Conservation (phyloP, 2,113 vertebrate species). For the Erythrocebus patas region DNA sequence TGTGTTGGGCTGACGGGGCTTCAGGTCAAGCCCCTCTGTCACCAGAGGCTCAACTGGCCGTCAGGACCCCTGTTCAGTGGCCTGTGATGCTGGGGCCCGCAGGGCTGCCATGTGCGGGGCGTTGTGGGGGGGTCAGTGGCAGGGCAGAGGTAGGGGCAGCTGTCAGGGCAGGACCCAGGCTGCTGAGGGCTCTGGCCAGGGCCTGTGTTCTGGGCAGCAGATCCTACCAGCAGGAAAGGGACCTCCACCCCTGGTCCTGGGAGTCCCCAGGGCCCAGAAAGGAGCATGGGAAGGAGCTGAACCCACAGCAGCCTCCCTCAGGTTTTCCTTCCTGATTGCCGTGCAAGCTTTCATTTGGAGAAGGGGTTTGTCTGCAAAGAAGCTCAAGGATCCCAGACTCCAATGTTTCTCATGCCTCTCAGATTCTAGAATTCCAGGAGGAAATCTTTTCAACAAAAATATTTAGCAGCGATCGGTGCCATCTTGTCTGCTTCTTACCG, state of each 20-base stretch:
- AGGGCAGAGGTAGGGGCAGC: background rate
- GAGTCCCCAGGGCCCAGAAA: background rate
- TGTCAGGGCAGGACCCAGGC: too few species aligned
- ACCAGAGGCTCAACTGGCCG: background rate
- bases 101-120: background rate
- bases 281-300: background rate
- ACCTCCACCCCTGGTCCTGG: background rate
- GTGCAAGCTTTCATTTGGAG: rapidly evolving
- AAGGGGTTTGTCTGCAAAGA: background rate
- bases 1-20: rapidly evolving
- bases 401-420: background rate
- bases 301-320: rapidly evolving
- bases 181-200: background rate
- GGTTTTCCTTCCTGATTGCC: too few species aligned
- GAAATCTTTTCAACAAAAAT: background rate
- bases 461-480: too few species aligned
- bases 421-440: background rate
- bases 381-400: background rate
- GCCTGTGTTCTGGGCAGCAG: background rate
- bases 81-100: background rate
- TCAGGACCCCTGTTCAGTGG: rapidly evolving
- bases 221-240: rapidly evolving
- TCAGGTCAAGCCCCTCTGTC: background rate
- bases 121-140: background rate
- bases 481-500: too few species aligned